Evolutionary conservation across 2,888 invertebrate genomes (phyloP).

Genomic region (Chrysopilus asiliformis): DNA sequence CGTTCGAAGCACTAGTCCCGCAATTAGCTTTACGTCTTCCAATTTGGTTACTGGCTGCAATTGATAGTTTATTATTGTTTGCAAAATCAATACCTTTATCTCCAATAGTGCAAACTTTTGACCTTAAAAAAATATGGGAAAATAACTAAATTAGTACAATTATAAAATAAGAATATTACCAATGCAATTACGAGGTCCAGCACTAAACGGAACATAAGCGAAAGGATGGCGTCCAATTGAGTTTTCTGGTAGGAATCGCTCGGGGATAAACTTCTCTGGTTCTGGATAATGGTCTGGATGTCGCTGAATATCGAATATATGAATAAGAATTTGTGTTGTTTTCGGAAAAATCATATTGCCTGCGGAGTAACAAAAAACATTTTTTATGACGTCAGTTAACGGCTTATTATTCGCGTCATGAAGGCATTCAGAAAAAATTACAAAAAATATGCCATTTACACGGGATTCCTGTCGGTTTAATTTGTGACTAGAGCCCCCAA

Average conservation of each 20-base stretch:
- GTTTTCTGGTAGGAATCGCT: constrained; percentile 37
- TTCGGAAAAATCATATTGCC: constrained; percentile 36
- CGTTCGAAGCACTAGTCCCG: no score
- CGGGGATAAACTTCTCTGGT: constrained; percentile 26
- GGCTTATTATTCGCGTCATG: no score
- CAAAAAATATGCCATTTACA: no score
- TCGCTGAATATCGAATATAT: constrained; percentile 26
- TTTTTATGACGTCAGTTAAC: no score
- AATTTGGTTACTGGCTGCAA: constrained; percentile 38
- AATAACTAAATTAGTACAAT: no score
- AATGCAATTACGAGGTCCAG: no score
- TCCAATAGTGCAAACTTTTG: constrained; percentile 53
- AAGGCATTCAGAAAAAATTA: no score
- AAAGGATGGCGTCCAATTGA: no score
- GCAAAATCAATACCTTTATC: constrained; percentile 43
- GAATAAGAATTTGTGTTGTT: constrained; percentile 35
- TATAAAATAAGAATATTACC: constrained; percentile 35
- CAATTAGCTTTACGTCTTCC: no score
- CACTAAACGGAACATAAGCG: no score
- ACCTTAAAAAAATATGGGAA: constrained; percentile 35
- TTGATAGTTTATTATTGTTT: constrained; percentile 40
- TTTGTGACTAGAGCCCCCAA: no score
- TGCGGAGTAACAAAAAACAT: constrained; percentile 10
- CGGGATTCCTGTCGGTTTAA: no score
- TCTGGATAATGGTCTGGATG: constrained; percentile 24